A percentile compares a stretch with the other conserved stretches of the same genome.
Evolutionary conservation across 2,888 invertebrate species (phyloP).

Genomic region (Urechis unicinctus): DNA sequence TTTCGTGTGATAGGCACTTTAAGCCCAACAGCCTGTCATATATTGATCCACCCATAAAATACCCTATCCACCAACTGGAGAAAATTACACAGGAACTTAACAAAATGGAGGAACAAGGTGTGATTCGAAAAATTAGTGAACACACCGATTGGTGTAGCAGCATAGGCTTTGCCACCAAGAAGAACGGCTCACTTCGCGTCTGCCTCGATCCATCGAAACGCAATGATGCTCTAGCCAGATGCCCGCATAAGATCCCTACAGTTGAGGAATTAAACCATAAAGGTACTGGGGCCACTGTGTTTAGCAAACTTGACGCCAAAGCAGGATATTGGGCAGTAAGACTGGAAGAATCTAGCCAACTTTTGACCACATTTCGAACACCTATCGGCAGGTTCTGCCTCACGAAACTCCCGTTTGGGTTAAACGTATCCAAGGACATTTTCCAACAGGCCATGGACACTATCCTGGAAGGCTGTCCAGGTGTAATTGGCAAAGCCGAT

Average conservation of each 20-base stretch:
- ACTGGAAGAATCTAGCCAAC: conserved; percentile 13
- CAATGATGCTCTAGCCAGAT: too few relatives aligned
- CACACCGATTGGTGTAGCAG: conserved; percentile 12
- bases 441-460: conserved; percentile 17
- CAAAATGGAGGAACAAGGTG: neutral
- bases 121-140: neutral
- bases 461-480: conserved; percentile 9
- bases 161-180: conserved; percentile 8
- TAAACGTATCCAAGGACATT: conserved; percentile 12
- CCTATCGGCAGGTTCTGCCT: conserved; percentile 15
- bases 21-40: neutral
- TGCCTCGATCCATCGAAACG: conserved; percentile 16
- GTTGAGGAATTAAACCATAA: conserved; percentile 18
- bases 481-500: conserved; percentile 5
- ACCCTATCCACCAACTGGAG: neutral
- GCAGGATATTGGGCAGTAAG: conserved; percentile 19
- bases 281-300: conserved; percentile 11
- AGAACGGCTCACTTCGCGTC: conserved; percentile 13
- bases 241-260: too few relatives aligned
- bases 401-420: conserved; percentile 20
- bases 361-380: conserved; percentile 16
- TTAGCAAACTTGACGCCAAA: too few relatives aligned
- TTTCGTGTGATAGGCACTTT: too few relatives aligned
- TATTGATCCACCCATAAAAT: neutral
- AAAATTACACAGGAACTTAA: neutral